Base-by-base conservation (phyloP, 92 coral and sea anemone species). In the Pocillopora meandrina region DNA sequence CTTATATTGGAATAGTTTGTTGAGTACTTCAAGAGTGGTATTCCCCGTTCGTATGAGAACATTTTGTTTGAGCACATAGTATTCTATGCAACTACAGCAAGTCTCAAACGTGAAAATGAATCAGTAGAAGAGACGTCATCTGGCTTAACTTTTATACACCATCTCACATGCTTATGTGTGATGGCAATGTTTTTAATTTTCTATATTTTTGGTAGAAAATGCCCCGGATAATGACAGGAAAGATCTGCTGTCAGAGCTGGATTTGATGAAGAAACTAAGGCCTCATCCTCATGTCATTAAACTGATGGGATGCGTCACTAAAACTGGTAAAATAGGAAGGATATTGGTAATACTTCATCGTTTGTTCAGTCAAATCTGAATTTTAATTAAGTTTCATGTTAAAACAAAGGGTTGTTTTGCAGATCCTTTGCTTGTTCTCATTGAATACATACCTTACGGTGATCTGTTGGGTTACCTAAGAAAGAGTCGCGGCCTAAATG, bases 401-500 rank as follows among this genome's bases (percentile, higher is more conserved):
- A 2, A 26, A 68, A 18, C 58, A 58, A 16, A 12, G 23, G 9
- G 7, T 2, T 17, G 8, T 18, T 26, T 58, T 67, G 18, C 83
- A 85, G 88, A 85, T 68, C 88, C 88, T 4, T 34, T 85, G 33
- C 82, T 85, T 58, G 88, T 85, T 13, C 74, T 84, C 7, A 84
- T 84, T 49, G 87, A 84, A 52, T 84, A 84, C 64, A 57, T 84
- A 2, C 87, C 87, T 11, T 84, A 75, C 20, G 87, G 87, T 26
- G 87, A 84, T 57, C 73, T 84, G 67, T 20, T 84, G 76, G 87
- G 87, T 1, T 84, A 75, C 76, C 26, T 84, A 56, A 76, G 87
- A 64, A 84, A 84, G 71, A 85, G 88, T 19, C 88, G 88, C 11
- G 88, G 88, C 19, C 77, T 85, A 6, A 77, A 85, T 21, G 88